These are phyloP conservation scores for Eristalinus sepulchralis DNA, from an alignment of 2,888 invertebrate genomes.

Conservation along the genomic window DNA sequence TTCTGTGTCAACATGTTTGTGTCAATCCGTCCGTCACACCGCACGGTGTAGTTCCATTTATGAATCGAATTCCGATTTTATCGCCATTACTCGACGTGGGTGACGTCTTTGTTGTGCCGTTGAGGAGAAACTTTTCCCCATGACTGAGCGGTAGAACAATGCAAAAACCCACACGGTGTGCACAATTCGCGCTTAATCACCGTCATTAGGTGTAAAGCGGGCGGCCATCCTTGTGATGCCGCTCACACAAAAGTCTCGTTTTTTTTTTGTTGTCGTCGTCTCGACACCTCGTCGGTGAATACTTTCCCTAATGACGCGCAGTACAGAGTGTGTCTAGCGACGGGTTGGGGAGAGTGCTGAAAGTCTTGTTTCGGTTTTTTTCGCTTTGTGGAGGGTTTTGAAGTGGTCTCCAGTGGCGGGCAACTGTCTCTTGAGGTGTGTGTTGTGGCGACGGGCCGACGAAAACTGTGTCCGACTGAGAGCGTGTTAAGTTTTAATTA, in stretches of 20 bases:
- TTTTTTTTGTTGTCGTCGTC: slow-evolving; percentile 2
- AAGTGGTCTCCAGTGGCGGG: not conserved
- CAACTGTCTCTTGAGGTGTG: not conserved
- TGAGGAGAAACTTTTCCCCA: not conserved
- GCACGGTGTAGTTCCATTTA: slow-evolving; percentile 1
- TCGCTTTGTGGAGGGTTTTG: not conserved
- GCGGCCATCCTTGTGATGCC: not conserved
- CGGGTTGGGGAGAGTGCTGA: not conserved
- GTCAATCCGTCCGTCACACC: slow-evolving; percentile 21
- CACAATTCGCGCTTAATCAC: not conserved
- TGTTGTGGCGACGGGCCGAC: not conserved
- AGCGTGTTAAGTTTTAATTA: not conserved
- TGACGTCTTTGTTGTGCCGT: not conserved
- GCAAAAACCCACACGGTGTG: not conserved
- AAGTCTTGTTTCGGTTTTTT: not conserved
- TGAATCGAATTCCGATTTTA: slow-evolving; percentile 24
- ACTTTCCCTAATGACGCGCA: slow-evolving; percentile 17
- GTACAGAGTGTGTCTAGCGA: not conserved
- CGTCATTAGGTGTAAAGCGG: not conserved
- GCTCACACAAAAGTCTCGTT: not conserved
- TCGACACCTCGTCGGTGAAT: not conserved
- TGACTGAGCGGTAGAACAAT: not conserved
- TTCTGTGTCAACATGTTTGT: slow-evolving; percentile 44
- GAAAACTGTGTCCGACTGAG: not conserved
- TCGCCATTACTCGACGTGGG: not conserved